phyloP scores from a whole-genome alignment of 2,888 invertebrate genomes.

The Linnaemya vulpina region DNA sequence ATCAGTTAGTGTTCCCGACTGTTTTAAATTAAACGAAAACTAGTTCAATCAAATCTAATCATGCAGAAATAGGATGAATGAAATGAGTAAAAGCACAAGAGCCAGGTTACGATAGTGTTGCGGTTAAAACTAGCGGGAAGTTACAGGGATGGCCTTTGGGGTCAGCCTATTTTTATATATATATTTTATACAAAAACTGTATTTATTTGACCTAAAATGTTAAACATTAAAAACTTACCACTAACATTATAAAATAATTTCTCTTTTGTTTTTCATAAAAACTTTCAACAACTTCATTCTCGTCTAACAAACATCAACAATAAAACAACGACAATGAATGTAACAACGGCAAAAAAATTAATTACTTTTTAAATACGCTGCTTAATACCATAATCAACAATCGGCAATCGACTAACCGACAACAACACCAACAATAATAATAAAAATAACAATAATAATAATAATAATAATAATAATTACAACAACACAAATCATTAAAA shows the following conservation, averaged over 20 bases:
- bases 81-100: too few species aligned
- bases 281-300: slow-evolving; percentile 44
- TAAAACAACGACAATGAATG: slow-evolving; percentile 38
- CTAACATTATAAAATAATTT: slow-evolving; percentile 5
- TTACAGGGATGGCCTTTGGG: too few species aligned
- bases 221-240: not conserved
- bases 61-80: too few species aligned
- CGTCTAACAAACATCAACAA: slow-evolving; percentile 29
- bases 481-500: slow-evolving; percentile 57
- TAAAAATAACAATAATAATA: slow-evolving; percentile 24
- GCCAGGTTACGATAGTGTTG: too few species aligned
- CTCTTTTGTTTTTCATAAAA: slow-evolving; percentile 48
- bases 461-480: slow-evolving; percentile 45
- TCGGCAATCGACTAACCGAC: slow-evolving; percentile 9
- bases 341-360: slow-evolving; percentile 52
- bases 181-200: too few species aligned
- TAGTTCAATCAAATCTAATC: too few species aligned
- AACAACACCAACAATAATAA: slow-evolving; percentile 26
- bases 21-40: too few species aligned
- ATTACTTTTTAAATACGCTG: slow-evolving; percentile 70
- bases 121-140: too few species aligned
- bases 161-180: too few species aligned
- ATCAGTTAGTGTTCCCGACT: too few species aligned
- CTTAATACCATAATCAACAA: slow-evolving; percentile 62
- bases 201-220: too few species aligned